A percentile compares a stretch with the other conserved stretches of the same genome.
Conservation (phyloP, 1,140 invertebrate genomes). For the Paraescarpia echinospica region DNA sequence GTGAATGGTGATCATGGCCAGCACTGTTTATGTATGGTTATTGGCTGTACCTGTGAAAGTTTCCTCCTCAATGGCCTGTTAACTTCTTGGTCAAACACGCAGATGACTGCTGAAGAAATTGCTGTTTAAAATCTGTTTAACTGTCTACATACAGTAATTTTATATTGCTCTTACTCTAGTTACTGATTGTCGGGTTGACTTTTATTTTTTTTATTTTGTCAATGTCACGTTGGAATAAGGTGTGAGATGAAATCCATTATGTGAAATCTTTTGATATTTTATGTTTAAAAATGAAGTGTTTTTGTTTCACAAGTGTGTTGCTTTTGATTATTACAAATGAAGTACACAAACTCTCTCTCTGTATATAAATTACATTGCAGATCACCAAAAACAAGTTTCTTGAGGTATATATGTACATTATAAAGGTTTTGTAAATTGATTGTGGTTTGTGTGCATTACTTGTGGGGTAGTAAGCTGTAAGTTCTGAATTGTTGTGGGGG, state of each 20-base stretch:
- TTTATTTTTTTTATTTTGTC: neutral
- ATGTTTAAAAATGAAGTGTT: neutral
- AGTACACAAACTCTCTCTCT: neutral
- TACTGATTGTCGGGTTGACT: neutral
- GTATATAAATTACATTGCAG: no score
- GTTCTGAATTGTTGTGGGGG: neutral
- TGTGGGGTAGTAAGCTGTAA: neutral
- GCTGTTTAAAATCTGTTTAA: neutral
- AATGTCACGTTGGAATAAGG: neutral
- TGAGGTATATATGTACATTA: no score
- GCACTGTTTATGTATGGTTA: neutral
- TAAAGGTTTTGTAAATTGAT: no score
- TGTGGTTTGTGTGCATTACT: neutral
- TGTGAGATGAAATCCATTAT: neutral
- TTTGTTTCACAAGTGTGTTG: neutral
- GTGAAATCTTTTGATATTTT: neutral
- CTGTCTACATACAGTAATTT: neutral
- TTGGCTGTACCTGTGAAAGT: neutral
- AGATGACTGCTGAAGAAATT: neutral
- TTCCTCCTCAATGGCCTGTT: neutral
- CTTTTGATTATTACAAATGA: neutral
- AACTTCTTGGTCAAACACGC: neutral
- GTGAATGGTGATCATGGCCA: neutral
- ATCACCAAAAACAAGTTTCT: no score
- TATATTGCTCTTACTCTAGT: neutral